Evolutionary conservation across 2,888 invertebrate genomes (phyloP).

Genomic region (Stenoptilia bipunctidactyla): DNA sequence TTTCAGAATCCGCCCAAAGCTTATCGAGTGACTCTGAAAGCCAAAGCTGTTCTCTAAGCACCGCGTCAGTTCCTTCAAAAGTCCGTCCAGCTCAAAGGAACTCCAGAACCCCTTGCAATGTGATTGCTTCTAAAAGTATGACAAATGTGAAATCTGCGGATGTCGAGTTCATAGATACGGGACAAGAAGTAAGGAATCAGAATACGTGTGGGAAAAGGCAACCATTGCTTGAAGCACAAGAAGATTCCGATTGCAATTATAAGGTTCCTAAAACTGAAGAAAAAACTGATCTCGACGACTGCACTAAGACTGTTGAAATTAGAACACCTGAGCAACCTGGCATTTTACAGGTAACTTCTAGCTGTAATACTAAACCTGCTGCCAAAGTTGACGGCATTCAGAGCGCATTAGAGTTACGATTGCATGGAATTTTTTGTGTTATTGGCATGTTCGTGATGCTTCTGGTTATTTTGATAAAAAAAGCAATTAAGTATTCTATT

Average conservation of each 20-base stretch:
- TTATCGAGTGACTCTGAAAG: constrained; percentile 76
- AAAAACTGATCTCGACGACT: constrained; percentile 32
- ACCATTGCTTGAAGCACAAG: constrained; percentile 53
- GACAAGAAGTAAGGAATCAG: constrained; percentile 41
- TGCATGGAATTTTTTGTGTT: too few relatives aligned
- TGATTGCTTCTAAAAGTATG: constrained; percentile 73
- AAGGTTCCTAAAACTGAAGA: constrained; percentile 65
- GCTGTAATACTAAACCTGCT: too few relatives aligned
- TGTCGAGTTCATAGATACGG: constrained; percentile 53
- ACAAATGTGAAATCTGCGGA: constrained; percentile 71
- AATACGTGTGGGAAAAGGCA: constrained; percentile 58
- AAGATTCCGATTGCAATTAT: constrained; percentile 59
- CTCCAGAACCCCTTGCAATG: constrained; percentile 41
- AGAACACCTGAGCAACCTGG: constrained; percentile 60
- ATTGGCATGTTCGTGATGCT: too few relatives aligned
- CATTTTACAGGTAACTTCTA: constrained; percentile 74
- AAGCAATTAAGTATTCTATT: too few relatives aligned
- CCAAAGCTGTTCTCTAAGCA: constrained; percentile 63
- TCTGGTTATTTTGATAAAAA: too few relatives aligned
- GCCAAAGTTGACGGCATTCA: too few relatives aligned
- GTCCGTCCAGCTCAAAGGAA: constrained; percentile 62
- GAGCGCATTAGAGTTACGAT: too few relatives aligned
- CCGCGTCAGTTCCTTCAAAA: constrained; percentile 62
- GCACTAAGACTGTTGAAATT: constrained; percentile 25
- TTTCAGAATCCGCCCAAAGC: constrained; percentile 77